Conservation (phyloP, 2,888 invertebrate species). For the Drosophila neonasuta region DNA sequence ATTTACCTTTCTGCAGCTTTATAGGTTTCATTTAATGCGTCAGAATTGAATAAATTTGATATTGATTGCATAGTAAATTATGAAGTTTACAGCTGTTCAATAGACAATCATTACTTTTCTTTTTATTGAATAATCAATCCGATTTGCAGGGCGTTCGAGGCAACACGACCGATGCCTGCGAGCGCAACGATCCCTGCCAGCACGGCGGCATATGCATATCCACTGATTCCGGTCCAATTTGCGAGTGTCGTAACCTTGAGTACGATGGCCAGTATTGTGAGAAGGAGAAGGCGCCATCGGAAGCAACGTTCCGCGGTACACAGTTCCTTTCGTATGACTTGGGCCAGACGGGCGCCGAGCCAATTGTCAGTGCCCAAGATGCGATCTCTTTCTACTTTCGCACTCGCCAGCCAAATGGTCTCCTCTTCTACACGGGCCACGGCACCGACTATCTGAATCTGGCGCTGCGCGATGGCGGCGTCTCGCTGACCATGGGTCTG, state of each 20-base stretch:
- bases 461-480: conserved; percentile 93
- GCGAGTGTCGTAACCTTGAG: conserved; percentile 96
- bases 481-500: conserved; percentile 93
- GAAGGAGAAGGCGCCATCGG: conserved; percentile 95
- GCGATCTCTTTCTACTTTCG: conserved; percentile 95
- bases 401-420: conserved; percentile 93
- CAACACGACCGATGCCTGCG: conserved; percentile 93
- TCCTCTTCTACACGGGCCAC: conserved; percentile 96
- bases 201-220: conserved; percentile 98
- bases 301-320: conserved; percentile 95
- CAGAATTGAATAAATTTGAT: not conserved
- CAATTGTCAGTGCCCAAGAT: conserved; percentile 95
- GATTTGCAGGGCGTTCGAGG: conserved; percentile 69
- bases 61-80: not conserved
- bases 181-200: conserved; percentile 94
- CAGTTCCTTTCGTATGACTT: conserved; percentile 96
- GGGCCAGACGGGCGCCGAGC: conserved; percentile 92
- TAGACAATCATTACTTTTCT: not conserved
- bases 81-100: not conserved
- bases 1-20: not conserved
- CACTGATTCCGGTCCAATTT: conserved; percentile 96
- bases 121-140: not conserved
- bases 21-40: not conserved
- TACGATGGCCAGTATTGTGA: conserved; percentile 97
- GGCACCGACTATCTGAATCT: conserved; percentile 94